Evolutionary conservation across 2,113 vertebrate species (phyloP).

Genomic region (Lichenostomus cassidix): DNA sequence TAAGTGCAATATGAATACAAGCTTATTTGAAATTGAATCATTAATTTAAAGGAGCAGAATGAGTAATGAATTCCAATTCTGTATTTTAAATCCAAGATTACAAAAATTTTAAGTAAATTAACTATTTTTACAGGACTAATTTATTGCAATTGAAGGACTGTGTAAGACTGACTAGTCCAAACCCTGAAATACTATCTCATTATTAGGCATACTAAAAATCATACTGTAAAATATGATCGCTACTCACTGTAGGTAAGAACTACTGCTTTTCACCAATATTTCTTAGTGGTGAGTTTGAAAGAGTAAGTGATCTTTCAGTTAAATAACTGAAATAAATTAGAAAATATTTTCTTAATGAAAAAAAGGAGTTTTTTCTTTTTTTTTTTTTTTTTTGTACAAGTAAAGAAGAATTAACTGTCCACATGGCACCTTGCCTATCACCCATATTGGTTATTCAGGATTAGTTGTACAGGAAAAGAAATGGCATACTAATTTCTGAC

Average conservation of each 20-base stretch:
- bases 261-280: not conserved
- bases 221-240: not conserved
- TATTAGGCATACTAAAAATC: not conserved
- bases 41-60: not conserved
- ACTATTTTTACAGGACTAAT: not conserved
- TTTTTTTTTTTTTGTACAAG: not conserved
- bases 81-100: not conserved
- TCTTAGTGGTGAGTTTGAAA: not conserved
- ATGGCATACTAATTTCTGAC: not conserved
- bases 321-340: not conserved
- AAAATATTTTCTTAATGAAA: not conserved
- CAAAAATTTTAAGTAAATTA: not conserved
- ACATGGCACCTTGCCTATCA: not conserved
- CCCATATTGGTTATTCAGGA: not conserved
- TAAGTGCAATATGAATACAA: not conserved
- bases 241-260: not conserved
- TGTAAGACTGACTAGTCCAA: not conserved
- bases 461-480: not conserved
- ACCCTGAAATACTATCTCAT: not conserved
- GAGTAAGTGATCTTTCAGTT: not conserved
- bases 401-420: not conserved
- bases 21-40: not conserved
- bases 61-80: not conserved
- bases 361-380: not conserved
- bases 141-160: not conserved